Evolutionary conservation across 2,888 invertebrate genomes (phyloP).

Genomic region (Agapostemon virescens): DNA sequence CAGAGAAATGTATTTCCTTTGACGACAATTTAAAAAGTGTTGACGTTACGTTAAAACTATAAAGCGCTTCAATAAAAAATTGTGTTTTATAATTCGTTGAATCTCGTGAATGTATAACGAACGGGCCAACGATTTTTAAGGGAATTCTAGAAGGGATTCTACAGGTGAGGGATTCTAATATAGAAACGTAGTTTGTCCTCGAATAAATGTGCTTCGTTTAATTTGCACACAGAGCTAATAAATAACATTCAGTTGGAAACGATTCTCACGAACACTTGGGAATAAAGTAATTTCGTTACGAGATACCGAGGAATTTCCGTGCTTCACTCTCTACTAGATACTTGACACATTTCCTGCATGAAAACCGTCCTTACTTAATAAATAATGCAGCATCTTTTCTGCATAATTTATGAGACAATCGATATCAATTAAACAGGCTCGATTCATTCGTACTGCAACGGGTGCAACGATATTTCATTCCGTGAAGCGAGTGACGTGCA

Average conservation of each 20-base stretch:
- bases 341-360: slow-evolving; percentile 9
- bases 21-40: background rate
- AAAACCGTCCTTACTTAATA: background rate
- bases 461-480: background rate
- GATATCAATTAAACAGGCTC: background rate
- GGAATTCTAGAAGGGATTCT: background rate
- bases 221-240: slow-evolving; percentile 16
- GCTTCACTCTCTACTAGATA: background rate
- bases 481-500: background rate
- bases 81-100: background rate
- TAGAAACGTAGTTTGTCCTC: background rate
- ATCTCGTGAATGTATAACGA: background rate
- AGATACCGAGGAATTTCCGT: background rate
- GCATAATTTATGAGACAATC: slow-evolving; percentile 11
- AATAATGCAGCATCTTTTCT: background rate
- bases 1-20: too few relatives aligned
- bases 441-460: background rate
- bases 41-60: background rate
- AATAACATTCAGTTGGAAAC: slow-evolving; percentile 11
- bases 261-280: background rate
- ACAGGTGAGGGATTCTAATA: background rate
- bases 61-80: background rate
- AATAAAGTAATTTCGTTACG: slow-evolving; percentile 17
- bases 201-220: slow-evolving; percentile 9
- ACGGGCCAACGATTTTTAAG: background rate